Conservation (phyloP, 2,888 invertebrate genomes). For the Eupithecia dodoneata region DNA sequence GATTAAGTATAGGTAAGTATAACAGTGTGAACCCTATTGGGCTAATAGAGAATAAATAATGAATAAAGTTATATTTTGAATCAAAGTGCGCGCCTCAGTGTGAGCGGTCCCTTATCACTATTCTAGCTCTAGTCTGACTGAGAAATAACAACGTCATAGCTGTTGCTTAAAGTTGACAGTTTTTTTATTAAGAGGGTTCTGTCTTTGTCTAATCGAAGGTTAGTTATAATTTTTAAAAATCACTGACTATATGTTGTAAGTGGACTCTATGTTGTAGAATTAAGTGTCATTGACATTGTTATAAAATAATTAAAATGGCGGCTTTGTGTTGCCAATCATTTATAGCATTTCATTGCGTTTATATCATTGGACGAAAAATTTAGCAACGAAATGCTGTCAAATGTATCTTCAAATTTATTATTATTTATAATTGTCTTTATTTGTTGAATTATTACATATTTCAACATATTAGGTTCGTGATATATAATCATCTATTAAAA, state of each 20-base stretch:
- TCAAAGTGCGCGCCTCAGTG: no score
- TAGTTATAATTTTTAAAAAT: neutral
- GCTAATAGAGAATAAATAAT: no score
- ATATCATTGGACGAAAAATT: neutral
- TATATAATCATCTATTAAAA: neutral
- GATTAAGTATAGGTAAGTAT: no score
- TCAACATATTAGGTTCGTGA: neutral
- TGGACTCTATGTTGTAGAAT: neutral
- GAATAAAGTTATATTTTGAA: no score
- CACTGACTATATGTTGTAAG: neutral
- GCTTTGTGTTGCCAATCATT: neutral
- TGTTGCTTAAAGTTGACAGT: neutral
- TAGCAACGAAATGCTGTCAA: neutral
- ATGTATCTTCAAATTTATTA: neutral
- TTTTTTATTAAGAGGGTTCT: neutral
- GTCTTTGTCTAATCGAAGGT: no score
- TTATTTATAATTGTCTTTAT: neutral
- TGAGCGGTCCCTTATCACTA: no score
- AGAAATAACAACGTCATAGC: neutral
- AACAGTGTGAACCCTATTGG: no score
- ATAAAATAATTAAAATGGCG: slow-evolving; percentile 2
- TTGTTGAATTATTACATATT: neutral
- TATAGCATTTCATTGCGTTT: neutral
- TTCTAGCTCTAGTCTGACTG: neutral
- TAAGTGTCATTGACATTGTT: slow-evolving; percentile 10